Percentiles rank a stretch among this genome's conserved stretches.
Evolutionary conservation across 2,888 invertebrate genomes (phyloP).

Genomic region (Pseudococcus longispinus): DNA sequence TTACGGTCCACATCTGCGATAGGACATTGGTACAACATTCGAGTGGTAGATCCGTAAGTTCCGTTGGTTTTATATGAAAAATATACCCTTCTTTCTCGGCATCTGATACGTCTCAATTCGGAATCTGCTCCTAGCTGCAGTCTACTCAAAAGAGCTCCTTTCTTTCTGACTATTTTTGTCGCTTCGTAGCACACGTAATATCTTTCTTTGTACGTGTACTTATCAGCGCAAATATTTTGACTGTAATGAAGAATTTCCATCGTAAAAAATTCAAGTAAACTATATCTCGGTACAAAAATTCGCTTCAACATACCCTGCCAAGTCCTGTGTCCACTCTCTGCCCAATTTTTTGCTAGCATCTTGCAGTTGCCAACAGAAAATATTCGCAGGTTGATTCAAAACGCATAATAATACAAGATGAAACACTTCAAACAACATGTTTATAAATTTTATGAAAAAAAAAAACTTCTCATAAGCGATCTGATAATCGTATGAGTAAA

Average conservation of each 20-base stretch:
- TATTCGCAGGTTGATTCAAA: not conserved
- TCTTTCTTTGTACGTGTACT: constrained; percentile 6
- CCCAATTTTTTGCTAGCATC: not conserved
- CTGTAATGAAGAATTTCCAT: not conserved
- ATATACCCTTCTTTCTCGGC: not conserved
- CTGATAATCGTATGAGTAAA: not conserved
- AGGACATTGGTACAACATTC: not conserved
- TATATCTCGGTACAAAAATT: not conserved
- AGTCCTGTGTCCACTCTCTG: not conserved
- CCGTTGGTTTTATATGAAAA: not conserved
- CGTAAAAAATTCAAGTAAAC: not conserved
- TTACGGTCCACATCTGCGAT: not conserved
- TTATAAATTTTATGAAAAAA: not conserved
- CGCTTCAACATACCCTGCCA: not conserved
- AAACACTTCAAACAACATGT: not conserved
- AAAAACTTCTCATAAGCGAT: not conserved
- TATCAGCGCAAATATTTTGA: not conserved
- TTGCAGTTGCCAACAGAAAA: not conserved
- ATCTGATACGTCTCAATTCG: not conserved
- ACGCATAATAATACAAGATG: not conserved
- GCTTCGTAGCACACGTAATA: not conserved
- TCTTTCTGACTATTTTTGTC: not conserved
- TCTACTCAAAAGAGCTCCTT: not conserved
- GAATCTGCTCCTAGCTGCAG: not conserved
- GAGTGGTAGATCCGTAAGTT: not conserved